phyloP scores from a whole-genome alignment of 2,113 vertebrate species.

The Sinosuthora webbiana region DNA sequence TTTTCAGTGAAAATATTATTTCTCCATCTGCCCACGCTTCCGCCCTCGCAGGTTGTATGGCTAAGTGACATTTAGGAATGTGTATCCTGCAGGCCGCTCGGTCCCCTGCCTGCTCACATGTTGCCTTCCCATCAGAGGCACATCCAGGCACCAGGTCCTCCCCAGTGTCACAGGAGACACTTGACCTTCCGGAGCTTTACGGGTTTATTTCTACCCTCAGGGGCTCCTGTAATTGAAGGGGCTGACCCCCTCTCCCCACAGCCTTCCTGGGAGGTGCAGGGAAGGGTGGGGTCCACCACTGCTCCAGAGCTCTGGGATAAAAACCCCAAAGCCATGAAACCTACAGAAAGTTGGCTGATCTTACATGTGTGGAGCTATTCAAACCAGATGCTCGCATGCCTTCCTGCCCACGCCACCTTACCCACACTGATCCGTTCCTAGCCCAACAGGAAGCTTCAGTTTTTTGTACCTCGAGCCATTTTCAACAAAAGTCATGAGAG shows the following conservation, averaged over 20 bases:
- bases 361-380: slow-evolving; percentile 34
- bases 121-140: slow-evolving; percentile 37
- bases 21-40: slow-evolving; percentile 68
- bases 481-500: slow-evolving; percentile 42
- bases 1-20: slow-evolving; percentile 74
- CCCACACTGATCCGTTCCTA: slow-evolving; percentile 45
- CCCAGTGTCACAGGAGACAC: slow-evolving; percentile 37
- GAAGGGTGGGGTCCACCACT: slow-evolving; percentile 41
- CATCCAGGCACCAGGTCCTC: neutral
- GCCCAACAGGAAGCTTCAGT: slow-evolving; percentile 46
- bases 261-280: slow-evolving; percentile 8
- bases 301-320: slow-evolving; percentile 6
- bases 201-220: neutral
- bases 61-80: slow-evolving; percentile 70
- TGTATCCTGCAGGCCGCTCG: slow-evolving; percentile 20
- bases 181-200: slow-evolving; percentile 16
- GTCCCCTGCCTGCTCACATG: slow-evolving; percentile 16
- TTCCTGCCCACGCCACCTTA: slow-evolving; percentile 70
- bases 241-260: neutral
- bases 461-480: slow-evolving; percentile 66
- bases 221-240: neutral
- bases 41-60: slow-evolving; percentile 67
- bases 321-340: slow-evolving; percentile 11
- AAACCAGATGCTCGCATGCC: slow-evolving; percentile 71
- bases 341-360: slow-evolving; percentile 54